A percentile compares a stretch with the other conserved stretches of the same genome.
Evolutionary conservation across 2,888 invertebrate species (phyloP).

Genomic region (Sinelater perroti): DNA sequence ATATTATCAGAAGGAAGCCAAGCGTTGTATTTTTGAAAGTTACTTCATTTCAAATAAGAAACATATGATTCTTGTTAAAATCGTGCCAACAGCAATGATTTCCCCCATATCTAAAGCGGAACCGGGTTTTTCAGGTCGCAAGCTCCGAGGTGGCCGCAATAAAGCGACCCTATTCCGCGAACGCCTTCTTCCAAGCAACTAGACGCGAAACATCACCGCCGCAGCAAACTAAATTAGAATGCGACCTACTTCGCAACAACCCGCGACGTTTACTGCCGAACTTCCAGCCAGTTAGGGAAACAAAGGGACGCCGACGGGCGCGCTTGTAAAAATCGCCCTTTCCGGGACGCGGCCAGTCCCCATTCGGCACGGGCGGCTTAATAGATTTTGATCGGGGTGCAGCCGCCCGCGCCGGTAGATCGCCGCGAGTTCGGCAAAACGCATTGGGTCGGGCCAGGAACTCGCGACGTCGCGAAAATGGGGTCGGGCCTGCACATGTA

Average conservation of each 20-base stretch:
- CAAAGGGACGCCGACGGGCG: constrained; percentile 14
- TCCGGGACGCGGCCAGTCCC: constrained; percentile 5
- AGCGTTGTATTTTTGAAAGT: too few species aligned
- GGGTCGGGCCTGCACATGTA: constrained; percentile 29
- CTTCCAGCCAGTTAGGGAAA: constrained; percentile 24
- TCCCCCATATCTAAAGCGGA: too few species aligned
- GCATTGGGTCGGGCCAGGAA: constrained; percentile 22
- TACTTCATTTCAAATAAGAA: too few species aligned
- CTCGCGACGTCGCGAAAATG: constrained; percentile 23
- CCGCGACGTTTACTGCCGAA: constrained; percentile 27
- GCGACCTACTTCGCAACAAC: constrained; percentile 28
- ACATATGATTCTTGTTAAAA: too few species aligned
- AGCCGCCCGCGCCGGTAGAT: constrained; percentile 9
- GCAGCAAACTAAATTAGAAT: constrained; percentile 31
- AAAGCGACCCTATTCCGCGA: constrained; percentile 13
- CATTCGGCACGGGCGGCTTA: constrained; percentile 8
- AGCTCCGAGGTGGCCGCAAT: neutral
- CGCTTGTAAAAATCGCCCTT: too few species aligned
- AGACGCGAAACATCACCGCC: constrained; percentile 22
- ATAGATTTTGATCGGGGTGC: constrained; percentile 20
- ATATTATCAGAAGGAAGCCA: too few species aligned
- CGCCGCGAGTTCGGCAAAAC: constrained; percentile 17
- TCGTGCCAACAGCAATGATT: neutral
- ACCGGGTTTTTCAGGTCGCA: neutral
- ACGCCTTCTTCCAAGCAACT: constrained; percentile 13